phyloP scores from a whole-genome alignment of 2,113 vertebrate genomes.

The Numida meleagris region DNA sequence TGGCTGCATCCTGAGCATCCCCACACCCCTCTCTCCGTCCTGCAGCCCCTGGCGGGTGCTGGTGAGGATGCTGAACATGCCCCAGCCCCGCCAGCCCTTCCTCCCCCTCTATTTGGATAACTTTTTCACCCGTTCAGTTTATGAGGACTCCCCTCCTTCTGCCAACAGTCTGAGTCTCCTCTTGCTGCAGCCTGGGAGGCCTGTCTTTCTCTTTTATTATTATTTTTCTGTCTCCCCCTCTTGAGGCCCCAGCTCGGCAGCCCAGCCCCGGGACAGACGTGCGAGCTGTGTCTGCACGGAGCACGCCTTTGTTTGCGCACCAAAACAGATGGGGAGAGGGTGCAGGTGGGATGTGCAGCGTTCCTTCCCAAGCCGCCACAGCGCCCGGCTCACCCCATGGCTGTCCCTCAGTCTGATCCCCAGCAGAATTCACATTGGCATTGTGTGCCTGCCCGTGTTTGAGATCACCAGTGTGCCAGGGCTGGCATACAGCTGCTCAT shows the following conservation, averaged over 20 bases:
- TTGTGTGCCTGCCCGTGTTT: background rate
- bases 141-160: slow-evolving; percentile 50
- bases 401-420: background rate
- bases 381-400: accelerated
- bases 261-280: background rate
- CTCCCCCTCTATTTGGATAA: slow-evolving; percentile 64
- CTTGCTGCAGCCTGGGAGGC: background rate
- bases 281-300: background rate
- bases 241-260: slow-evolving; percentile 34
- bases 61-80: background rate
- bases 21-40: background rate
- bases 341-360: background rate
- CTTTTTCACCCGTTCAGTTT: slow-evolving; percentile 50
- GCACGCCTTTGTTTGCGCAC: background rate
- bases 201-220: background rate
- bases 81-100: background rate
- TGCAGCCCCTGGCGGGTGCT: background rate
- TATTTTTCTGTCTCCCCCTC: background rate
- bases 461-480: background rate
- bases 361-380: background rate
- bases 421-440: background rate
- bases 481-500: background rate
- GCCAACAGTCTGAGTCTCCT: slow-evolving; percentile 45
- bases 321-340: background rate
- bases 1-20: background rate